Base-by-base conservation (phyloP, 2,113 vertebrate species). In the Chrysemys picta region DNA sequence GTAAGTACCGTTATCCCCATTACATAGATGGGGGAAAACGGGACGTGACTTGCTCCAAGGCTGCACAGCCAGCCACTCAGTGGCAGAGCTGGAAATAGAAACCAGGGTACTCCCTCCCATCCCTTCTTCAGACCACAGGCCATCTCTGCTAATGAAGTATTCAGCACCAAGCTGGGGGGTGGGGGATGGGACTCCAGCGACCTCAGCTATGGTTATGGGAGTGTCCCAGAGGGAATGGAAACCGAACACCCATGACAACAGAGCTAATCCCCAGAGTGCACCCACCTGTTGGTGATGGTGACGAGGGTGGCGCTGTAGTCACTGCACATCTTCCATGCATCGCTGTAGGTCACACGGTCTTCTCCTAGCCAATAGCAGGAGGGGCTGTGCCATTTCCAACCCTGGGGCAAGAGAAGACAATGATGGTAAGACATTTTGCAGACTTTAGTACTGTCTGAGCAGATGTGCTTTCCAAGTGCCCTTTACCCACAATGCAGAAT, bases 321-420 rank as follows among this genome's bases (percentile, higher is more conserved):
- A 0, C 98, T 98, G 56, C 99, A 99, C 2, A 95, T 98, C 93
- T 98, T 99, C 93, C 97, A 98, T 82, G 99, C 99, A 0, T 99
- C 98, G 0, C 98, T 97, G 89, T 99, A 99, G 50, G 98, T 95
- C 80, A 98, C 95, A 1, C 97, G 98, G 93, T 99, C 99, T 93
- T 99, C 99, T 1, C 99, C 99, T 69, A 99, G 98, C 98, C 98
- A 99, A 96, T 99, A 99, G 98, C 99, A 99, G 29, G 99, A 98
- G 19, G 99, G 99, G 97, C 98, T 99, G 97, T 99, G 99, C 99
- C 99, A 99, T 59, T 99, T 99, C 99, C 99, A 99, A 87, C 99
- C 99, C 99, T 99, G 93, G 49, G 94, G 27, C 0, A 10, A 57
- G 49, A 12, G 84, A 95, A 35, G 95, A 3, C 13, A 25, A 76